Conservation (phyloP, 2,888 invertebrate species). For the Acleris emargana region DNA sequence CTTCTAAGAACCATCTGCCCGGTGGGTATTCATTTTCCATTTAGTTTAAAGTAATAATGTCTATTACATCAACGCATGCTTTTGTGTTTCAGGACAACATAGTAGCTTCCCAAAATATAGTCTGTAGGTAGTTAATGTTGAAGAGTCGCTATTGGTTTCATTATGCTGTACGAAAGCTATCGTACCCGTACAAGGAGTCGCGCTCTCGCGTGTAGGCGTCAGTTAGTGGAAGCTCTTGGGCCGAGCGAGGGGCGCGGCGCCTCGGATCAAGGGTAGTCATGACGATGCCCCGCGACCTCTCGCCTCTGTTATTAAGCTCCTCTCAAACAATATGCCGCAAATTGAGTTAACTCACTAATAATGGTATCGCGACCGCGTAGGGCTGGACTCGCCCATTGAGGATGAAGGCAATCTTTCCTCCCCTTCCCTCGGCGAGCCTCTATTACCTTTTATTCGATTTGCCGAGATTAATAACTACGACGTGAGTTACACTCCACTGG, state of each 20-base stretch:
- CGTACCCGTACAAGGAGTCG: slow-evolving; percentile 29
- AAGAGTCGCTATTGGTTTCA: slow-evolving; percentile 34
- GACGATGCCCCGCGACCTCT: slow-evolving; percentile 70
- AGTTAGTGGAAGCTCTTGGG: slow-evolving; percentile 47
- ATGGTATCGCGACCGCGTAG: slow-evolving; percentile 74
- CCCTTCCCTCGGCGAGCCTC: slow-evolving; percentile 57
- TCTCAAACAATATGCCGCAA: slow-evolving; percentile 83
- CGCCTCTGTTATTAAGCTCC: slow-evolving; percentile 80
- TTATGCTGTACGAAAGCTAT: slow-evolving; percentile 38
- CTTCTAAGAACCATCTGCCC: not conserved
- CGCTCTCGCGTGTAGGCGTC: slow-evolving; percentile 46
- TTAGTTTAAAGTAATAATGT: not conserved
- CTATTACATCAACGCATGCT: not conserved
- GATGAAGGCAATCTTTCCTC: slow-evolving; percentile 69
- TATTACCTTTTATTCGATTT: slow-evolving; percentile 77
- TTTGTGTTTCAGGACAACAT: not conserved
- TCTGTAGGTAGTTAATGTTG: slow-evolving; percentile 11
- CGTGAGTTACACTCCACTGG: slow-evolving; percentile 57
- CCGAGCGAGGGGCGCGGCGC: slow-evolving; percentile 44
- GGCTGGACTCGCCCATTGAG: slow-evolving; percentile 68
- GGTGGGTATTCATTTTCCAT: slow-evolving; percentile 2
- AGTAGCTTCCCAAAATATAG: not conserved
- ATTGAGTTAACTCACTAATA: slow-evolving; percentile 84
- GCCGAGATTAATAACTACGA: slow-evolving; percentile 72
- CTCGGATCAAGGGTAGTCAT: slow-evolving; percentile 70